Evolutionary conservation across 2,797 vertebrate genomes (phyloP), one percentile per base, ranked within the genome.

Genomic region (Acestrorhynchus altus): DNA sequence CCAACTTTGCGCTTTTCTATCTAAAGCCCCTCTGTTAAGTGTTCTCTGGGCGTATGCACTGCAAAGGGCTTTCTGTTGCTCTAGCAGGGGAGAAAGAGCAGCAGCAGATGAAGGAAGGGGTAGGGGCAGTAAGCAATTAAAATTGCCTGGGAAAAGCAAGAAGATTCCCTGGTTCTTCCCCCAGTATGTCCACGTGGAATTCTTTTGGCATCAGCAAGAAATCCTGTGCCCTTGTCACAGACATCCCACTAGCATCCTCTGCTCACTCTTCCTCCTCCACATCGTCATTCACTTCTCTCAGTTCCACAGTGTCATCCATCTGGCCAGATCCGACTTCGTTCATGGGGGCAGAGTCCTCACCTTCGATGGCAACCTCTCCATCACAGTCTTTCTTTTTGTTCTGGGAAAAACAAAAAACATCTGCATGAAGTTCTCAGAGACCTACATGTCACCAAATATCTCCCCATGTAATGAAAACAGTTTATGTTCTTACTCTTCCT

Each of bases 241-340:
- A 74, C 22, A 22, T 69, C 64, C 66, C 24, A 1, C 20, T 12
- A 57, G 68, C 60, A 11, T 9, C 24, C 61, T 46, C 74, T 2
- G 46, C 24, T 61, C 24, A 74, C 49, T 74, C 31, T 75, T 77
- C 67, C 46, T 77, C 78, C 72, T 77, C 64, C 35, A 69, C 84
- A 35, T 92, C 88, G 81, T 93, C 94, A 24, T 93, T 94, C 72
- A 97, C 97, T 88, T 97, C 97, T 87, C 94, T 93, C 87, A 98
- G 94, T 87, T 98, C 97, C 81, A 96, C 96, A 22, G 96, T 93
- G 88, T 97, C 95, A n/a, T 96, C 94, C 91, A 94, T 95, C 87
- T 93, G 96, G 81, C 94, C 4, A 4, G 93, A 87, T 74, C 94
- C 94, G 78, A 96, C 95, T 89, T 98, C 95, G 0, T 96, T 98